These are phyloP conservation scores for Theropithecus gelada DNA, from an alignment of 2,113 vertebrate genomes.

Conservation along the genomic window DNA sequence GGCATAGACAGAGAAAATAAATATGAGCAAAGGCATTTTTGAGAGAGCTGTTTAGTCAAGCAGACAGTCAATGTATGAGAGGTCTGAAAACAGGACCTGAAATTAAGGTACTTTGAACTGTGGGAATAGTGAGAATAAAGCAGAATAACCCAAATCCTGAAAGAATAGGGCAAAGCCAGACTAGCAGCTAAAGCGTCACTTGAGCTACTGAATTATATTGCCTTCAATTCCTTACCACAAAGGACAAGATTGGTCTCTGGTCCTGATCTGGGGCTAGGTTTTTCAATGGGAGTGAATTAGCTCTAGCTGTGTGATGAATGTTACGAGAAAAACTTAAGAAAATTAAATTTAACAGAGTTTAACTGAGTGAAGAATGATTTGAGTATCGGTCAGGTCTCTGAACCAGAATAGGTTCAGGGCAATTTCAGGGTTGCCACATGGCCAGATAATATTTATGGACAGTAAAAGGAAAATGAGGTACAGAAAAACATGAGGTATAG, in stretches of 20 bases:
- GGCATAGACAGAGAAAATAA: not conserved
- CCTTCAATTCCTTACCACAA: not conserved
- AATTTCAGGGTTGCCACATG: too few relatives aligned
- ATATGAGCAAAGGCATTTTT: not conserved
- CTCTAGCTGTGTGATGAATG: not conserved
- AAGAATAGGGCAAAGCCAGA: not conserved
- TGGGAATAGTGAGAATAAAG: not conserved
- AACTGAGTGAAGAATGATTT: too few relatives aligned
- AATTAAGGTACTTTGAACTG: not conserved
- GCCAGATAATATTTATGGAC: too few relatives aligned
- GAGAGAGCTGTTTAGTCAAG: not conserved
- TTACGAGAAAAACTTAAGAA: too few relatives aligned
- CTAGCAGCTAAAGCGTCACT: not conserved
- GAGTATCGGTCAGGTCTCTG: too few relatives aligned
- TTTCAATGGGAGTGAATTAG: not conserved
- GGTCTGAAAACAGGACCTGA: not conserved
- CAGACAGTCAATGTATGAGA: not conserved
- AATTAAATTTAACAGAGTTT: too few relatives aligned
- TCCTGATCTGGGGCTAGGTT: not conserved
- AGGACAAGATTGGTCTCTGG: too few relatives aligned
- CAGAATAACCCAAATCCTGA: not conserved
- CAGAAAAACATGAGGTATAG: too few relatives aligned
- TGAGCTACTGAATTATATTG: not conserved
- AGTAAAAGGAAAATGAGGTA: too few relatives aligned
- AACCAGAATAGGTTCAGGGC: too few relatives aligned